Evolutionary conservation across 2,113 vertebrate genomes (phyloP).

Genomic region (Dunckerocampus dactyliophorus): DNA sequence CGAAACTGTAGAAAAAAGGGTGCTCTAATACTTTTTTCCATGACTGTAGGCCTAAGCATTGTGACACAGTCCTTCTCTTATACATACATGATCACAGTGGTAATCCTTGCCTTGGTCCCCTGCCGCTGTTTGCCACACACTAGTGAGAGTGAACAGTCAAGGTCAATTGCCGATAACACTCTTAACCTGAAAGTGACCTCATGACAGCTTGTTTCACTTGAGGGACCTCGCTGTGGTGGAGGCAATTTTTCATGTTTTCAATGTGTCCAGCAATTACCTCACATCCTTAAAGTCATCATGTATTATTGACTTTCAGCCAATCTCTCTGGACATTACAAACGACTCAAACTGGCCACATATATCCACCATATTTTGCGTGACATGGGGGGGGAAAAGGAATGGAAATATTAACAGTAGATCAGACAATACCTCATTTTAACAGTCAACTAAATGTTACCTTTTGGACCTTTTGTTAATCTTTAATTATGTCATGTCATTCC

Average conservation of each 20-base stretch:
- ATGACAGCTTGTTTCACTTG: constrained; percentile 46
- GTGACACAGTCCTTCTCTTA: neutral
- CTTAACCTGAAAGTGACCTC: constrained; percentile 58
- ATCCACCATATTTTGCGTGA: constrained; percentile 38
- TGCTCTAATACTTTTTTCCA: no score
- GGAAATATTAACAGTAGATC: constrained; percentile 23
- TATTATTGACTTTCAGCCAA: constrained; percentile 62
- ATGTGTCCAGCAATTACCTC: constrained; percentile 64
- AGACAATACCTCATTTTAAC: neutral
- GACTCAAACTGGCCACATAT: constrained; percentile 56
- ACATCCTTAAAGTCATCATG: constrained; percentile 62
- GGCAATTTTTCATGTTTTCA: constrained; percentile 66
- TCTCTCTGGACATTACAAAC: constrained; percentile 53
- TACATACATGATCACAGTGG: neutral
- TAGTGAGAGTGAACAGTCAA: constrained; percentile 49
- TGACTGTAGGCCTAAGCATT: no score
- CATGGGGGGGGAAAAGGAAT: constrained; percentile 43
- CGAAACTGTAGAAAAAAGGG: no score
- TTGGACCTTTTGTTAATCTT: no score
- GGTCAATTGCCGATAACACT: constrained; percentile 63
- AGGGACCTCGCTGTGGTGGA: constrained; percentile 46
- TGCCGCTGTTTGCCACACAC: constrained; percentile 20
- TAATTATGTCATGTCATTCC: no score
- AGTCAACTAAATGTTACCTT: no score
- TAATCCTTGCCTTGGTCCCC: constrained; percentile 20